phyloP scores from a whole-genome alignment of 2,797 vertebrate species.

The Capromys pilorides region DNA sequence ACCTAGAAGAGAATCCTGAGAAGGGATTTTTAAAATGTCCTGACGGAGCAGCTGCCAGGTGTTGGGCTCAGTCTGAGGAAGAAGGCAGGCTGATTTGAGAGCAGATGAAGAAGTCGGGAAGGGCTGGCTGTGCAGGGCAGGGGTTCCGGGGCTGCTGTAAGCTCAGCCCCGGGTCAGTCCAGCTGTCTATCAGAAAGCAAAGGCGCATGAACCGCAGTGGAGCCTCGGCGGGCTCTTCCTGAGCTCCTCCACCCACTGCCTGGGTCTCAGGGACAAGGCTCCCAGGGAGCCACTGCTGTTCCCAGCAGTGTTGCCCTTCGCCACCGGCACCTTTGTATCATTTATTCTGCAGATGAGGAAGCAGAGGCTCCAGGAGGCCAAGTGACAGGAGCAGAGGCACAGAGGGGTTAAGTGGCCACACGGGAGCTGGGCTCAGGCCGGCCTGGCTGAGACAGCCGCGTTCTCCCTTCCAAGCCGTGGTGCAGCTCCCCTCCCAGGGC shows the following conservation, averaged over 20 bases:
- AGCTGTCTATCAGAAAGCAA: conserved; percentile 14
- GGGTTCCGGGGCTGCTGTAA: neutral
- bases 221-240: neutral
- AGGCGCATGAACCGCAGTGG: neutral
- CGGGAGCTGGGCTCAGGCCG: neutral
- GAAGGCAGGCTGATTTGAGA: conserved; percentile 38
- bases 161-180: neutral
- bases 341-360: conserved; percentile 67
- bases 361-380: conserved; percentile 29
- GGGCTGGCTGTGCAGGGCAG: neutral
- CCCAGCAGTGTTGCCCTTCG: neutral
- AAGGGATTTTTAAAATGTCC: neutral
- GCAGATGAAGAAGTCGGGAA: neutral
- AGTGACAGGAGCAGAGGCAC: conserved; percentile 41
- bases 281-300: neutral
- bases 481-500: conserved; percentile 50
- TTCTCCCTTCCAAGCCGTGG: conserved; percentile 54
- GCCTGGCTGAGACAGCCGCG: conserved; percentile 34
- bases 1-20: neutral
- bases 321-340: neutral
- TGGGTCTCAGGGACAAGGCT: neutral
- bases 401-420: conserved; percentile 48
- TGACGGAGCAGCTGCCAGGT: conserved; percentile 1
- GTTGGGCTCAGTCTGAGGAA: neutral
- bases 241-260: neutral